Evolutionary conservation across 2,797 vertebrate genomes (phyloP), one percentile per base, ranked within the genome.

Genomic region (Huso huso): DNA sequence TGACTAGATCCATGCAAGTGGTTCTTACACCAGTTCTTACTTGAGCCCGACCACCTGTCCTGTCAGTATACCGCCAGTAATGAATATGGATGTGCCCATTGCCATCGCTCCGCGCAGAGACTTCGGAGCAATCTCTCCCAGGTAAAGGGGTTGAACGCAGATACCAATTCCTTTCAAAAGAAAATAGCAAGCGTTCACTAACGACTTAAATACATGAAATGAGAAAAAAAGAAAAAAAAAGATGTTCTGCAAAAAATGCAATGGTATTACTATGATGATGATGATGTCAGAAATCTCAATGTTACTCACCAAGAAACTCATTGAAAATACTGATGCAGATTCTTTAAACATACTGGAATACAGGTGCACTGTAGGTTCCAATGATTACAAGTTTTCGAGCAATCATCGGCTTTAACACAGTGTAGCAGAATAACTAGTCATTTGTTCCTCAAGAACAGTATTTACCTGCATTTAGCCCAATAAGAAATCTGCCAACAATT

Each of bases 21-120:
- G 37, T 37, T 37, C 3, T 37, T 37, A 37, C 23, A 37, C 23
- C 1, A 3, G 23, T 37, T 68, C 76, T 81, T 74, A 94, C 94
- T 84, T 89, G 67, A 95, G 87, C 15, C 94, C 92, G 51, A 93
- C 82, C 50, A 96, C 75, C 79, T 96, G 94, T 87, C 93, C 94
- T 0, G 79, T 75, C 62, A 95, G 76, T 74, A 96, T 92, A 4
- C 94, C 94, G n/a, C 75, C 81, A 2, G 93, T 95, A 67, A 96
- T 80, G 71, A 93, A 95, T 66, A 95, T 76, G 15, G 93, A 93
- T 18, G 85, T 93, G 58, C 91, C 90, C 89, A 92, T 92, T 37
- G 87, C 86, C 84, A 90, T 85, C 15, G 83, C 72, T 8, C 94
- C 94, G 72, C 94, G 89, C 4, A 93, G 77, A 4, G 84, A 79